Conservation (phyloP, 2,888 invertebrate genomes). For the Leptogaster cylindrica region DNA sequence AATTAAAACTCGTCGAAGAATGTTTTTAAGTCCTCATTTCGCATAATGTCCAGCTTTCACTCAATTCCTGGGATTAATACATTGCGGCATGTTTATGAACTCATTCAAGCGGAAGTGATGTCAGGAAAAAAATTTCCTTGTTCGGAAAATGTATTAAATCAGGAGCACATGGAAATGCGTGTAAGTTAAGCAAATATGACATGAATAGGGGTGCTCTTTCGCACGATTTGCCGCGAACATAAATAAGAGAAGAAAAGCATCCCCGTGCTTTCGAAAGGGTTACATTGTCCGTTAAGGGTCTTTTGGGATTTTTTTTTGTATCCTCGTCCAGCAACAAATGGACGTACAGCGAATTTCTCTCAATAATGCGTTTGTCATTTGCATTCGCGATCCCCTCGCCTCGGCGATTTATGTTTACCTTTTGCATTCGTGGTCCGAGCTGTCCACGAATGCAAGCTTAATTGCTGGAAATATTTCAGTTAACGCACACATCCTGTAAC, state of each 20-base stretch:
- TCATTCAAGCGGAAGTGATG: slow-evolving; percentile 25
- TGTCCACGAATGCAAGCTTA: slow-evolving; percentile 33
- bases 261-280: slow-evolving; percentile 37
- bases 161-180: slow-evolving; percentile 12
- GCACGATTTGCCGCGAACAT: slow-evolving; percentile 45
- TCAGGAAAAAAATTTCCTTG: not conserved
- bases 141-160: not conserved
- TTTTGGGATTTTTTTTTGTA: too few species aligned
- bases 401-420: slow-evolving; percentile 32
- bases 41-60: slow-evolving; percentile 6
- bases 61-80: not conserved
- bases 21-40: slow-evolving; percentile 20
- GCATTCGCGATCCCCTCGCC: not conserved
- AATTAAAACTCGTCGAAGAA: slow-evolving; percentile 38
- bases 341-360: slow-evolving; percentile 16
- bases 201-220: slow-evolving; percentile 37
- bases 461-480: slow-evolving; percentile 25
- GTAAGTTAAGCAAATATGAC: slow-evolving; percentile 40
- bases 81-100: not conserved
- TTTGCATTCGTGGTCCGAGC: slow-evolving; percentile 19
- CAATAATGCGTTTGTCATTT: slow-evolving; percentile 9
- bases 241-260: slow-evolving; percentile 38
- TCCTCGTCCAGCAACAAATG: slow-evolving; percentile 27
- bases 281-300: slow-evolving; percentile 42
- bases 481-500: slow-evolving; percentile 16